Percentiles rank a stretch among this genome's conserved stretches.
Conservation (phyloP, 2,888 invertebrate species). For the Trichacis sp. region DNA sequence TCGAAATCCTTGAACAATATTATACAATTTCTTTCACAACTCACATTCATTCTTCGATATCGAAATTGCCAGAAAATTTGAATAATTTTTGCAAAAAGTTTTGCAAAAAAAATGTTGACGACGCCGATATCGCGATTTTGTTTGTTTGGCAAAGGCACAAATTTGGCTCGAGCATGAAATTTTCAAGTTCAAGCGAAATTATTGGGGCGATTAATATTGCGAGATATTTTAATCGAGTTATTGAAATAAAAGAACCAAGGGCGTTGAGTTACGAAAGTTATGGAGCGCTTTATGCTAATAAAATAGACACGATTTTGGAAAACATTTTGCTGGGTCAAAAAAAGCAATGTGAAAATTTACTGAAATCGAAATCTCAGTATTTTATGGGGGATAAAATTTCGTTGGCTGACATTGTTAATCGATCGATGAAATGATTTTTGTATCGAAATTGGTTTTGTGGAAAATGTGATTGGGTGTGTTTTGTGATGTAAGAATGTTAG, state of each 20-base stretch:
- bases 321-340: constrained; percentile 40
- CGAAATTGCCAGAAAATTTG: constrained; percentile 33
- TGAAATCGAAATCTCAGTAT: constrained; percentile 42
- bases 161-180: constrained; percentile 53
- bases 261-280: constrained; percentile 58
- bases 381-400: constrained; percentile 54
- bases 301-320: constrained; percentile 58
- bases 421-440: constrained; percentile 8
- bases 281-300: constrained; percentile 54
- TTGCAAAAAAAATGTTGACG: constrained; percentile 7
- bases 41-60: constrained; percentile 59
- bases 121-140: constrained; percentile 46
- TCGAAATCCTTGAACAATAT: constrained; percentile 49
- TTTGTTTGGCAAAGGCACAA: constrained; percentile 62
- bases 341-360: not conserved
- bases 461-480: no score
- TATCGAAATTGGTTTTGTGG: no score
- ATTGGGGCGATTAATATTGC: constrained; percentile 62
- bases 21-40: constrained; percentile 46
- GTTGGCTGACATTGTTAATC: constrained; percentile 55
- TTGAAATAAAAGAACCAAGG: constrained; percentile 52
- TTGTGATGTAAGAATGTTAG: no score
- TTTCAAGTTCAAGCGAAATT: constrained; percentile 48
- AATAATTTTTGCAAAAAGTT: constrained; percentile 49
- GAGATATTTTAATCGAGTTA: constrained; percentile 62